phyloP scores from a whole-genome alignment of 2,797 vertebrate species.

The Sphaeramia orbicularis region DNA sequence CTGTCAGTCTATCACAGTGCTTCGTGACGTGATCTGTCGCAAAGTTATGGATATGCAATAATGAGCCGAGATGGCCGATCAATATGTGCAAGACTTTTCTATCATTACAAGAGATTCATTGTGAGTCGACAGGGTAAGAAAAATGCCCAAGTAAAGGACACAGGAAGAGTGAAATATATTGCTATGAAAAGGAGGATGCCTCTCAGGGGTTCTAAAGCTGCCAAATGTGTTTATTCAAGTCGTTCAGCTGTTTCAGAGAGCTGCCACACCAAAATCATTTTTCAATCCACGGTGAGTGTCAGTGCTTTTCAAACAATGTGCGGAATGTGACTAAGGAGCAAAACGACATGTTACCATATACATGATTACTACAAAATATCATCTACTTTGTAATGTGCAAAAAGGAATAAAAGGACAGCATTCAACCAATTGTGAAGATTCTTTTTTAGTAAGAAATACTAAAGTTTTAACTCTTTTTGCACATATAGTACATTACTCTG shows the following conservation, averaged over 20 bases:
- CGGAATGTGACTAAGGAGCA: too few relatives aligned
- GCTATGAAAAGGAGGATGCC: constrained; percentile 64
- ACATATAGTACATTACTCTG: too few relatives aligned
- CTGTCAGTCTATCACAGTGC: constrained; percentile 76
- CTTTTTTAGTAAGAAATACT: too few relatives aligned
- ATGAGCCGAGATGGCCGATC: constrained; percentile 79
- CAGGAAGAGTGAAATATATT: constrained; percentile 73
- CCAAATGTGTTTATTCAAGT: constrained; percentile 73
- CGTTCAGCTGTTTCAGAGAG: constrained; percentile 66
- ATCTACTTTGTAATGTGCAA: too few relatives aligned
- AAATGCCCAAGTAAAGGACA: constrained; percentile 82
- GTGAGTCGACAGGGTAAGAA: constrained; percentile 75
- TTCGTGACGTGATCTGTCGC: constrained; percentile 61
- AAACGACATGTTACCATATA: too few relatives aligned
- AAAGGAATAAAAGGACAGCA: too few relatives aligned
- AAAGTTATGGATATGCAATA: constrained; percentile 87
- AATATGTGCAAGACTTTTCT: constrained; percentile 76
- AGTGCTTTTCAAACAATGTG: too few relatives aligned
- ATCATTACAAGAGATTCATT: constrained; percentile 80
- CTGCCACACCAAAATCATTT: constrained; percentile 57
- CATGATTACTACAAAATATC: too few relatives aligned
- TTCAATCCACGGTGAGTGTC: constrained; percentile 33
- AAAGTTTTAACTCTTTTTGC: too few relatives aligned
- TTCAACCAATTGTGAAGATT: too few relatives aligned
- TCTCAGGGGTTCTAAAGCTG: constrained; percentile 66